These are phyloP conservation scores for Hydractinia symbiolongicarpus DNA, from an alignment of 30 jellyfish, hydroid and myxozoan species.

Conservation along the genomic window DNA sequence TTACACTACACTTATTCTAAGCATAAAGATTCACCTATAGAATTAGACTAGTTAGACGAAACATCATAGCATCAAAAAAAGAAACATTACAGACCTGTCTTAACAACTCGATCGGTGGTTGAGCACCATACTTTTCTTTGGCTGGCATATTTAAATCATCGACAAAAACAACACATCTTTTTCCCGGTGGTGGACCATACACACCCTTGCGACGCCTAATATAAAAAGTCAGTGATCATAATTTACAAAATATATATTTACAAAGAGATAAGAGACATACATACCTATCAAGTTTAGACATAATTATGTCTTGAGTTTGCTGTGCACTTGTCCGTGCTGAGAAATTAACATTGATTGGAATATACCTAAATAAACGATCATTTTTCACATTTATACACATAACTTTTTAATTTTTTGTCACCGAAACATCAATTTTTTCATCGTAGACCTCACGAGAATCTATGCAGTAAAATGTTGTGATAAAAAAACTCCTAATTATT, in stretches of 20 bases:
- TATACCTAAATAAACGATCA: constrained; percentile 40
- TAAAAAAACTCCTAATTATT: too few species aligned
- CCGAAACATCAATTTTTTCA: too few species aligned
- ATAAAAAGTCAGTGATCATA: not conserved
- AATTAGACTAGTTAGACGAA: too few species aligned
- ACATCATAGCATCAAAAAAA: not conserved
- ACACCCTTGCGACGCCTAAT: constrained; percentile 95
- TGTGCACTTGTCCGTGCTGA: constrained; percentile 99
- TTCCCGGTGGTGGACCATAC: constrained; percentile 99
- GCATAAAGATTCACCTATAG: too few species aligned
- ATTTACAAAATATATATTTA: not conserved
- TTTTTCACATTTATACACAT: too few species aligned
- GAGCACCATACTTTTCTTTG: constrained; percentile 98
- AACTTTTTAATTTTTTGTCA: too few species aligned
- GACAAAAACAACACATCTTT: constrained; percentile 85
- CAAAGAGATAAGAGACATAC: not conserved
- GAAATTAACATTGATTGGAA: constrained; percentile 89
- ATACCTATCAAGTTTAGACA: constrained; percentile 94
- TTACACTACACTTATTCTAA: too few species aligned
- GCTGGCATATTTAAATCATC: constrained; percentile 99
- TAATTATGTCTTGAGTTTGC: constrained; percentile 93
- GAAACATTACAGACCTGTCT: constrained; percentile 52
- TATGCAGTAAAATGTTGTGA: too few species aligned
- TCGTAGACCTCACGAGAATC: too few species aligned
- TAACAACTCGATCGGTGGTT: constrained; percentile 91